Conservation (phyloP, 2,797 vertebrate genomes). For the Cygnus olor region DNA sequence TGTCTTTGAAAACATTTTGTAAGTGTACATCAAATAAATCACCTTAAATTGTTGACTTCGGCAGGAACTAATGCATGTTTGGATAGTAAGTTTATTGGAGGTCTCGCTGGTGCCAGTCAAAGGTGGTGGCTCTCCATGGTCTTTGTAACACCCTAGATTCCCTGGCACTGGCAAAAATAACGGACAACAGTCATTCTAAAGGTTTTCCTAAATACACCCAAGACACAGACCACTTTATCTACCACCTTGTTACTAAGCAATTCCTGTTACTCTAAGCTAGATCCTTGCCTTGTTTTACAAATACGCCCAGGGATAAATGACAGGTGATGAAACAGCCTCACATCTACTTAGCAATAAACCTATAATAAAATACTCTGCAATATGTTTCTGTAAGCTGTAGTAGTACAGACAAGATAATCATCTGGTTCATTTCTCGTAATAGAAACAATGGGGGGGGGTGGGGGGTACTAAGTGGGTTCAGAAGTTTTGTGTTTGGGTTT, state of each 20-base stretch:
- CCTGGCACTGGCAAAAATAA: constrained; percentile 88
- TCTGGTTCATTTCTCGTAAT: not conserved
- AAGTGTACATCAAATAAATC: constrained; percentile 24
- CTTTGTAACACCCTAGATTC: constrained; percentile 94
- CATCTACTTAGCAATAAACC: not conserved
- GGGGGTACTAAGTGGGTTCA: not conserved
- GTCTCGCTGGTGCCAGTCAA: constrained; percentile 91
- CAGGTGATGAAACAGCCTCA: not conserved
- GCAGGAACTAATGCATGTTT: constrained; percentile 94
- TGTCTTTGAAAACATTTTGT: not conserved
- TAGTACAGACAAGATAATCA: not conserved
- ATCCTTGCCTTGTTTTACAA: constrained; percentile 1
- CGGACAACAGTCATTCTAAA: constrained; percentile 1
- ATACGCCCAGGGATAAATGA: not conserved
- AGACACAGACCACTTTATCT: not conserved
- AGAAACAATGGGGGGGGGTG: not conserved
- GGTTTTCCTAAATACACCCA: not conserved
- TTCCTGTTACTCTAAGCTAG: not conserved
- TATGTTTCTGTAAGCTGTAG: not conserved
- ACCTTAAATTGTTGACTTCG: constrained; percentile 93
- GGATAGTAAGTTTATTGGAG: constrained; percentile 94
- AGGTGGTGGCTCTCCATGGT: constrained; percentile 93
- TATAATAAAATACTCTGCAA: not conserved
- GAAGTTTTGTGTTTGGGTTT: not conserved
- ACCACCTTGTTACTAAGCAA: not conserved